Base-by-base conservation (phyloP, 2,888 invertebrate genomes). In the Antheraea assamensis region DNA sequence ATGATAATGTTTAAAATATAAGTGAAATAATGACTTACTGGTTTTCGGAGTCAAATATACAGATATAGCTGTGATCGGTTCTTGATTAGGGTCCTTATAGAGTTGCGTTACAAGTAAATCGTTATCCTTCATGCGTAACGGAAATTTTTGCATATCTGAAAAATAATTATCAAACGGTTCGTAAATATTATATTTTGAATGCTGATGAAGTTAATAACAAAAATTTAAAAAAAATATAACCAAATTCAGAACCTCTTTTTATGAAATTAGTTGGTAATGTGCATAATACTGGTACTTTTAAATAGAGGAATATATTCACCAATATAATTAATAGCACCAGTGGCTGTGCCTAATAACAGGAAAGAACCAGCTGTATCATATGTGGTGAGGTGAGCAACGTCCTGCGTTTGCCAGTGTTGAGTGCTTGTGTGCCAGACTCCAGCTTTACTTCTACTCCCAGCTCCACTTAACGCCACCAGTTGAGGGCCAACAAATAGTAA, bases 371-470 rank as follows among this genome's bases (percentile, higher is more conserved):
- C 99, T 0, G 99, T 99, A 90, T 99, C 99, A 87, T 98, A 98
- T 0, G 99, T 99, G 15, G 98, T 97, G 74, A 99, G 98, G 2
- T 99, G 98, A 27, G 98, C 98, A 21, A 99, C 97, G 90, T 99
- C 99, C 88, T 99, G 99, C 66, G 98, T 93, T 95, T 99, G 99
- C 99, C 99, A 99, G 91, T 99, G 99, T 85, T 99, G 99, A 0
- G 99, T 99, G 97, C 99, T 99, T 0, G 99, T 98, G 91, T 99
- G 99, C 99, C 99, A 99, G n/a, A 99, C 99, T 1, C 99, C 99
- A 31, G 99, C 98, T 92, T 99, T 99, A 77, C 93, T 92, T 15
- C 93, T 84, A 58, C 89, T 88, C 49, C 94, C 95, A 0, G 93
- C 92, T 2, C 95, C 93, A 68, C 98, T 98, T 42, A 99, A 94